These are phyloP conservation scores for Eidolon helvum DNA, from an alignment of 2,113 vertebrate genomes.

Conservation along the genomic window DNA sequence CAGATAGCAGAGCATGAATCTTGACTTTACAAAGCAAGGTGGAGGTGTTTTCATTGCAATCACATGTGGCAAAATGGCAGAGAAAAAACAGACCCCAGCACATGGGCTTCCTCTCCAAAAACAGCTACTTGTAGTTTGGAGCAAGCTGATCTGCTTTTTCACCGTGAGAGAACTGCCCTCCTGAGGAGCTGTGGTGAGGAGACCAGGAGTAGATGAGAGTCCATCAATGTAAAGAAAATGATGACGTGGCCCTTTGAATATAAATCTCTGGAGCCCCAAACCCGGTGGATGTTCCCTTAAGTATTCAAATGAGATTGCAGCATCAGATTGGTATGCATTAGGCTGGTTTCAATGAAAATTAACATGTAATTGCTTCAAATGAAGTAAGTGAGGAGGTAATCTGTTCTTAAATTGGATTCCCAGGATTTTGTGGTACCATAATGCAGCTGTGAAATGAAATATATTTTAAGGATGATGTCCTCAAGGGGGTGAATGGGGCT, in stretches of 20 bases:
- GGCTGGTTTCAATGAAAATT: constrained; percentile 92
- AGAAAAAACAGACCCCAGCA: neutral
- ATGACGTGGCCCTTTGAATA: constrained; percentile 87
- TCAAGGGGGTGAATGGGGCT: constrained; percentile 82
- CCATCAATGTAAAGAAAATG: constrained; percentile 77
- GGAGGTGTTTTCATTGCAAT: neutral
- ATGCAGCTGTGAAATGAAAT: constrained; percentile 91
- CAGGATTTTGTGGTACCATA: constrained; percentile 91
- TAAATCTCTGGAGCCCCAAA: constrained; percentile 83
- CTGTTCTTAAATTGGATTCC: constrained; percentile 93
- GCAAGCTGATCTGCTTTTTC: neutral
- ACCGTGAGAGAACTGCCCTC: neutral
- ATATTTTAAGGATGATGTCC: constrained; percentile 89
- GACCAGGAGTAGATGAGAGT: constrained; percentile 24
- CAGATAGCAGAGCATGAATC: neutral
- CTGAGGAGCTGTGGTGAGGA: neutral
- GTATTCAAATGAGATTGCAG: constrained; percentile 91
- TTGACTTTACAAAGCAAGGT: neutral
- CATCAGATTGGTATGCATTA: constrained; percentile 92
- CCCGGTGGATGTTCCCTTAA: constrained; percentile 84
- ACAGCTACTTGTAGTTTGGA: neutral
- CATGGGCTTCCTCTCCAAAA: neutral
- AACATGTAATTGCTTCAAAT: constrained; percentile 94
- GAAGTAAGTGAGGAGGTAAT: constrained; percentile 94
- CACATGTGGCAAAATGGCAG: neutral